Conservation (phyloP, 2,888 invertebrate species). For the Hirtodrosophila alboralis region DNA sequence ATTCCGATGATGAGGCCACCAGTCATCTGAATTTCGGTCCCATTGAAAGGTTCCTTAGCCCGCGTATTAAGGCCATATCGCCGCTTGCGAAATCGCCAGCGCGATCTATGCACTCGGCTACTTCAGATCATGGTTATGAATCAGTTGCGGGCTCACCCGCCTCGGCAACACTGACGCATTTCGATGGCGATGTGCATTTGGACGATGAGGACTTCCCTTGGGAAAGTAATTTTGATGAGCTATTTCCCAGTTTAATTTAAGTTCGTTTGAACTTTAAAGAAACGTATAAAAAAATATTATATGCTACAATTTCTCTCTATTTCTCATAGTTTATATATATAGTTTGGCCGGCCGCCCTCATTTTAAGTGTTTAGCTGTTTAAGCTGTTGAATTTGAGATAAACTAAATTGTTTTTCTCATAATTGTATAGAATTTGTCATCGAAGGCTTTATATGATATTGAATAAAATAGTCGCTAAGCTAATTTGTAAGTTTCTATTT, state of each 20-base stretch:
- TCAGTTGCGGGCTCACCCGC: conserved; percentile 87
- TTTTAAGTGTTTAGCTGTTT: conserved; percentile 30
- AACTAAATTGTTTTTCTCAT: conserved; percentile 3
- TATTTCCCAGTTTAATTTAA: conserved; percentile 90
- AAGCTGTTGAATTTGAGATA: conserved; percentile 36
- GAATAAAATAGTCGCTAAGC: conserved; percentile 34
- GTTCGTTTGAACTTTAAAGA: conserved; percentile 2
- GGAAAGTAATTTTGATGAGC: conserved; percentile 90
- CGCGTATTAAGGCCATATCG: conserved; percentile 74
- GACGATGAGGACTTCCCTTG: conserved; percentile 86
- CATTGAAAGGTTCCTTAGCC: conserved; percentile 77
- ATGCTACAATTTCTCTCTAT: conserved; percentile 42
- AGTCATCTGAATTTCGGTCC: conserved; percentile 76
- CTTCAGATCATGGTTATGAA: conserved; percentile 88
- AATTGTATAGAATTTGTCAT: conserved; percentile 54
- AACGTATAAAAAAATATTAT: conserved; percentile 38
- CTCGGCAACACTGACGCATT: conserved; percentile 54
- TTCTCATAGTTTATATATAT: conserved; percentile 36
- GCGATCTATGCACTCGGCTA: conserved; percentile 77
- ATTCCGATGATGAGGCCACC: conserved; percentile 69
- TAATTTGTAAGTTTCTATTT: conserved; percentile 69
- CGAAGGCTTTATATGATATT: conserved; percentile 59
- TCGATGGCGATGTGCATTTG: conserved; percentile 47
- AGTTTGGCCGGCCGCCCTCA: conserved; percentile 59
- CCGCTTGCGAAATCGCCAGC: conserved; percentile 80